Conservation (phyloP, 37 sponge, comb jelly and placozoan species). For the Spongilla lacustris region DNA sequence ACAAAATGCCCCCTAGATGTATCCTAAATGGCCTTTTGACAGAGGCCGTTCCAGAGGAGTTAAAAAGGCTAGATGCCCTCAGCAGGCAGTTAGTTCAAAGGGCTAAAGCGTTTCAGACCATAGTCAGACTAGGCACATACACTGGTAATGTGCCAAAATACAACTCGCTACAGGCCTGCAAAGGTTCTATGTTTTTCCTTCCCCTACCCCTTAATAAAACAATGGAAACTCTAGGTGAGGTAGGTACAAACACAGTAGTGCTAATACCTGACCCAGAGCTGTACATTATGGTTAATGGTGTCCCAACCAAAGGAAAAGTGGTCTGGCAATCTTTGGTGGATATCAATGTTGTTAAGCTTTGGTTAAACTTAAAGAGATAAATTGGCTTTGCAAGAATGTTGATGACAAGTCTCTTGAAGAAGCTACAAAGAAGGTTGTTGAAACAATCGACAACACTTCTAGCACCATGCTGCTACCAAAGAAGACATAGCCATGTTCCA, state of each 20-base stretch:
- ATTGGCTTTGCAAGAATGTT: constrained; percentile 55
- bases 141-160: constrained; percentile 52
- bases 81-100: constrained; percentile 57
- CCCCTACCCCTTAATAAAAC: constrained; percentile 57
- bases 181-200: constrained; percentile 54
- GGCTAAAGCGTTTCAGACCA: constrained; percentile 66
- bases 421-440: constrained; percentile 51
- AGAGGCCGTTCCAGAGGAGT: constrained; percentile 44
- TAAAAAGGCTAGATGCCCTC: constrained; percentile 39
- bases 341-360: not conserved
- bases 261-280: constrained; percentile 13
- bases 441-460: constrained; percentile 18
- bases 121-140: constrained; percentile 60
- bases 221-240: constrained; percentile 31
- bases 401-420: constrained; percentile 47
- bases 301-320: constrained; percentile 43
- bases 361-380: constrained; percentile 14
- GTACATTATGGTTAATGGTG: constrained; percentile 50
- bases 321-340: constrained; percentile 21
- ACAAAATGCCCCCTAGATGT: constrained; percentile 57
- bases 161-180: constrained; percentile 49
- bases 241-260: not conserved
- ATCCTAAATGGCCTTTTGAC: constrained; percentile 66
- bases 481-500: constrained; percentile 51
- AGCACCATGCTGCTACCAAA: constrained; percentile 42